phyloP scores from a whole-genome alignment of 2,888 invertebrate genomes.

The Leptopilina syphax region DNA sequence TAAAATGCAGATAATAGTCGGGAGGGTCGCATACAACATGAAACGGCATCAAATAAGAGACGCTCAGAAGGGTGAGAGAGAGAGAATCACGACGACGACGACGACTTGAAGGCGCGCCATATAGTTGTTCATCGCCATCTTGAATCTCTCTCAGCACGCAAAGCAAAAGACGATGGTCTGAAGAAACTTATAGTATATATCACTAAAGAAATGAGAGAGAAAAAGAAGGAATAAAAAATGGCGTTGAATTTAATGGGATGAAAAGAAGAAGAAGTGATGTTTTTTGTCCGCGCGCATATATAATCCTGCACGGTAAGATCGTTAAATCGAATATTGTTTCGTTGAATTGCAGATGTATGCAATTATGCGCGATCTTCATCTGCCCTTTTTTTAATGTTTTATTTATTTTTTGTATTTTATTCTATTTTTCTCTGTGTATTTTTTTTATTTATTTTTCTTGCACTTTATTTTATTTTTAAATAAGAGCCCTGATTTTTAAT shows the following conservation, averaged over 20 bases:
- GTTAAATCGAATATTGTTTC: conserved; percentile 31
- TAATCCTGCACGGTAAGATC: conserved; percentile 18
- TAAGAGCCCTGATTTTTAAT: background rate
- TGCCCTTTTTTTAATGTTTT: too few species aligned
- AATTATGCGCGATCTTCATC: conserved; percentile 9
- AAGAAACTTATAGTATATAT: conserved; percentile 43
- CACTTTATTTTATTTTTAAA: too few species aligned
- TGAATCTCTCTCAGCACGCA: conserved; percentile 54
- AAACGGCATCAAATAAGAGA: conserved; percentile 41
- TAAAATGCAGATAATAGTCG: conserved; percentile 73
- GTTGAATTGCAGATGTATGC: conserved; percentile 23
- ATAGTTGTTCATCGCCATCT: conserved; percentile 49
- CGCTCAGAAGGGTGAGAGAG: conserved; percentile 48
- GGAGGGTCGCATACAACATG: conserved; percentile 63
- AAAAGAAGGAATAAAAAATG: conserved; percentile 51
- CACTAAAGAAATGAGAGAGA: conserved; percentile 37
- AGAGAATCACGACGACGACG: conserved; percentile 44
- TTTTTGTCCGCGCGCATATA: background rate
- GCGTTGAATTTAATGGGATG: conserved; percentile 61
- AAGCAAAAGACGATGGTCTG: conserved; percentile 45
- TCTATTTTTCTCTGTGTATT: too few species aligned
- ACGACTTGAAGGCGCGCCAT: conserved; percentile 46
- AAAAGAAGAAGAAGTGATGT: too few species aligned
- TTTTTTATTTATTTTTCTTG: too few species aligned
- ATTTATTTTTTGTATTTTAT: too few species aligned